Conservation (phyloP, 1,140 invertebrate species). For the Drosophila triauraria region DNA sequence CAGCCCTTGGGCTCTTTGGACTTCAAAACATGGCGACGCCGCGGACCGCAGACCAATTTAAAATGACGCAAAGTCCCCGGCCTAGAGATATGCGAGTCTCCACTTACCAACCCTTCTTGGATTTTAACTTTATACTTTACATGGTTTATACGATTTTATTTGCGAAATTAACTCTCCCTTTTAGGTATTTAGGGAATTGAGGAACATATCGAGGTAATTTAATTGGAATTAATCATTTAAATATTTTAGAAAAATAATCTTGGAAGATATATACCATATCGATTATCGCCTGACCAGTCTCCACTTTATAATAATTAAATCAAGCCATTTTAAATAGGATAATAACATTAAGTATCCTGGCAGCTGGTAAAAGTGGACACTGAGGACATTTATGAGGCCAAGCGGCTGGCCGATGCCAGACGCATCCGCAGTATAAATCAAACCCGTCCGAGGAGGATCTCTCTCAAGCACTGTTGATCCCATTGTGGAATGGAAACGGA, state of each 20-base stretch:
- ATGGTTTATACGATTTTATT: neutral
- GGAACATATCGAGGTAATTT: too few relatives aligned
- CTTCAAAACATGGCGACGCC: conserved; percentile 44
- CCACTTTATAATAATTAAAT: neutral
- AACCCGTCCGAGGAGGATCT: conserved; percentile 39
- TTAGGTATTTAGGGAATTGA: too few relatives aligned
- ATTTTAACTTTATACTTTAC: neutral
- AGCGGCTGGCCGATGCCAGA: conserved; percentile 55
- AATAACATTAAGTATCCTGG: neutral
- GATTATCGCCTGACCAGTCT: too few relatives aligned
- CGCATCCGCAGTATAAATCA: conserved; percentile 82
- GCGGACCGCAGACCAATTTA: conserved; percentile 61
- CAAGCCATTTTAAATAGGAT: neutral
- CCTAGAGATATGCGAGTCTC: neutral
- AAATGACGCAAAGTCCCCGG: conserved; percentile 22
- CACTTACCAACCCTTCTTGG: neutral
- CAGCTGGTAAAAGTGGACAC: conserved; percentile 29
- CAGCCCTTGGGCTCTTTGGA: neutral
- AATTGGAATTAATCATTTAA: too few relatives aligned
- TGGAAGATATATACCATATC: too few relatives aligned
- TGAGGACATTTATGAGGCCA: conserved; percentile 47
- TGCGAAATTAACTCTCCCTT: too few relatives aligned
- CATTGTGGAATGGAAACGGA: conserved; percentile 40
- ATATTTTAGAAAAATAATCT: too few relatives aligned
- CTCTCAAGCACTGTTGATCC: conserved; percentile 43